Evolutionary conservation across 1,140 invertebrate species (phyloP), one percentile per base, ranked within the genome.

Genomic region (Megathymus violae): DNA sequence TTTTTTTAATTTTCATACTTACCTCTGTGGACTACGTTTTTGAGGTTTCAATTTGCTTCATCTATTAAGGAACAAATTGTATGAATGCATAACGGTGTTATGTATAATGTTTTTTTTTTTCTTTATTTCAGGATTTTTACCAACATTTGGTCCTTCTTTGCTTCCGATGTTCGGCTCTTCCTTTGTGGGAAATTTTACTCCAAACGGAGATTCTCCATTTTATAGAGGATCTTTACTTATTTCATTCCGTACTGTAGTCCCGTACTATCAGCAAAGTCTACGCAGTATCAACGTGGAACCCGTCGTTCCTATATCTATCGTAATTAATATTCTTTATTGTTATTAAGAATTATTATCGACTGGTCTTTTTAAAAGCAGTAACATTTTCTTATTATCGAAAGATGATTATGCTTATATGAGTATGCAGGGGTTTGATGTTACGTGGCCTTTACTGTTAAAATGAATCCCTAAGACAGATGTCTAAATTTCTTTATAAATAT

Each of bases 121-220:
- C 0, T 54, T 44, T 22, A 36, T 69, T 19, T 4, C 25, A 78
- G 80, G 80, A 3, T 77, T 78, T 25, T 48, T 81, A 0, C 74
- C 74, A 1, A 82, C 73, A 6, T 80, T 80, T 31, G 74, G 73
- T 0, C 84, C 84, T 34, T 82, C 80, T 6, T 46, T 83, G 0
- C 59, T 87, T 0, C 84, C 81, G 25, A 82, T 85, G 74, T 83
- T 83, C n/a, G 72, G 74, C 0, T 48, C 69, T 0, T 51, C 46
- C 0, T 40, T 54, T 5, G 22, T 14, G 4, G 60, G 60, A 1
- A 38, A 62, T 3, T 19, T 47, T 4, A 58, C 16, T 6, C 1
- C 22, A 6, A 36, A 16, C 3, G 62, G 64, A 17, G 67, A 77
- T 14, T 72, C 74, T 0, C 76, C 83, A 0, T 84, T 69, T 36